phyloP scores from a whole-genome alignment of 2,888 invertebrate genomes.

The Microctonus aethiopoides region DNA sequence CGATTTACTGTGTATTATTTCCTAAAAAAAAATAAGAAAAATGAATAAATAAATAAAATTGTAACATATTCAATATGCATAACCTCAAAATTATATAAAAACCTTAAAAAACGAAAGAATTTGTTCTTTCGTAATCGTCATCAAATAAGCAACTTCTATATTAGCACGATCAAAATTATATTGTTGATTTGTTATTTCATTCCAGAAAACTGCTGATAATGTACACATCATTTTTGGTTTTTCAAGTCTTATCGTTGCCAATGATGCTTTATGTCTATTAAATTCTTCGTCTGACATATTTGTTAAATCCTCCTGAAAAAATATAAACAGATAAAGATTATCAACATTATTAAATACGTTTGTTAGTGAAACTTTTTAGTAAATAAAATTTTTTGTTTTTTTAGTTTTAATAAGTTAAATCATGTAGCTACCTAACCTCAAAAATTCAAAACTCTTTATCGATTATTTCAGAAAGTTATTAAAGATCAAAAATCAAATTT shows the following conservation, averaged over 20 bases:
- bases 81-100: constrained; percentile 45
- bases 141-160: constrained; percentile 85
- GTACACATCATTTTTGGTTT: constrained; percentile 88
- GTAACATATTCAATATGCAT: not conserved
- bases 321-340: constrained; percentile 40
- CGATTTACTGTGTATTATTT: constrained; percentile 72
- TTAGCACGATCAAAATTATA: constrained; percentile 92
- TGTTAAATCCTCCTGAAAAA: constrained; percentile 77
- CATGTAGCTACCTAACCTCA: no score
- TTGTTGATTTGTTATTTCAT: constrained; percentile 85
- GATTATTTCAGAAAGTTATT: no score
- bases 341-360: no score
- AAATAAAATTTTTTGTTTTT: no score
- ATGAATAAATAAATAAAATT: not conserved
- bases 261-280: constrained; percentile 82
- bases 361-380: no score
- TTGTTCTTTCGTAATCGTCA: constrained; percentile 82
- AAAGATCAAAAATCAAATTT: no score
- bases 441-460: no score
- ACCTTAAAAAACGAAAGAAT: constrained; percentile 85
- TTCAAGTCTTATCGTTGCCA: constrained; percentile 85
- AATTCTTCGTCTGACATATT: constrained; percentile 86
- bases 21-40: constrained; percentile 66
- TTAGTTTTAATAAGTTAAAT: no score
- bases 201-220: constrained; percentile 81